phyloP scores from a whole-genome alignment of 2,113 vertebrate genomes.

The Xiphorhynchus elegans region DNA sequence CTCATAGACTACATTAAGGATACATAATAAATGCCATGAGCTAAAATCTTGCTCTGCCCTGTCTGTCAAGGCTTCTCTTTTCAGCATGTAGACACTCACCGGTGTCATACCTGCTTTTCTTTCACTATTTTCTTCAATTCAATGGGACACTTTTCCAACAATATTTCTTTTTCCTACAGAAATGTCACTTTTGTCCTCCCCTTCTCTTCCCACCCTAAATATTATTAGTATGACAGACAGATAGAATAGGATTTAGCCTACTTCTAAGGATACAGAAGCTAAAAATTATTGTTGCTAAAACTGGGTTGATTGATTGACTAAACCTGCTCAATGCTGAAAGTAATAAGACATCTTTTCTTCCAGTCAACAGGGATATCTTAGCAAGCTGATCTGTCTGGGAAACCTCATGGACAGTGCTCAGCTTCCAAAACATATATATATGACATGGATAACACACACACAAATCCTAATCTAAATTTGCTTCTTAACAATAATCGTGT shows the following conservation, averaged over 20 bases:
- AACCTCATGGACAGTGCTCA: background rate
- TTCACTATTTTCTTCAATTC: background rate
- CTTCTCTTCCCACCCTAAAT: background rate
- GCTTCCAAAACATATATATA: background rate
- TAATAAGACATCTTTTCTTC: background rate
- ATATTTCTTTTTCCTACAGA: background rate
- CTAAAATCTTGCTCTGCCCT: background rate
- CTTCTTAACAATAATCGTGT: background rate
- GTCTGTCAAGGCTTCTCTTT: background rate
- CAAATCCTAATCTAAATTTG: slow-evolving; percentile 46
- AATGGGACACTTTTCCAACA: background rate
- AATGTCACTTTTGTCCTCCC: background rate
- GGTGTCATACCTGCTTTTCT: background rate
- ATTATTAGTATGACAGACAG: background rate
- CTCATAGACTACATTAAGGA: background rate
- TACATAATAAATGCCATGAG: background rate
- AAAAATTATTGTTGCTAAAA: background rate
- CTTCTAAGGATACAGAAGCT: background rate
- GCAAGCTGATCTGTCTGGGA: background rate
- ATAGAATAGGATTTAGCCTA: background rate
- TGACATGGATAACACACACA: background rate
- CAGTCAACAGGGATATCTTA: background rate
- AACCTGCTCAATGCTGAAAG: background rate
- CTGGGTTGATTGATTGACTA: background rate
- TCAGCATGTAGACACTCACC: background rate